These are phyloP conservation scores for Montipora foliosa DNA, from an alignment of 64 coral and sea anemone genomes.

Conservation along the genomic window DNA sequence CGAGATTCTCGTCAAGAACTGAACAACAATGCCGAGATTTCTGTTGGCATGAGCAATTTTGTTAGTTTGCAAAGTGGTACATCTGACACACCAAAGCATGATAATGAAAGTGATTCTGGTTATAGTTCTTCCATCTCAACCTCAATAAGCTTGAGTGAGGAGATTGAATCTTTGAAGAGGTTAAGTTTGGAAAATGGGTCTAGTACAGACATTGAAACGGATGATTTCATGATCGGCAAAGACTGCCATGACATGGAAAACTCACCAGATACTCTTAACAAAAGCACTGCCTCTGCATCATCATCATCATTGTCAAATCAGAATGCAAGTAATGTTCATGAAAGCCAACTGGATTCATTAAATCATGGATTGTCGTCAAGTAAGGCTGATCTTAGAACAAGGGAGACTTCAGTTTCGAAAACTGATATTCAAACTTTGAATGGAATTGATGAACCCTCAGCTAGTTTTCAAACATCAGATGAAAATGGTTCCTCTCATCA, in stretches of 20 bases:
- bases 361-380: constrained; percentile 49
- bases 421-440: neutral
- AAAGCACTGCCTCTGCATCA: neutral
- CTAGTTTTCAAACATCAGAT: constrained; percentile 13
- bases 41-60: neutral
- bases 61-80: neutral
- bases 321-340: constrained; percentile 70
- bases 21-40: constrained; percentile 12
- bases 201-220: constrained; percentile 41
- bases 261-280: constrained; percentile 29
- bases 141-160: constrained; percentile 73
- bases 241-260: neutral
- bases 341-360: constrained; percentile 73
- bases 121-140: constrained; percentile 85
- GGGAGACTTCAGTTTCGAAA: neutral
- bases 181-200: constrained; percentile 35
- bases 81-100: neutral
- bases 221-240: neutral
- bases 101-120: constrained; percentile 82
- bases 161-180: constrained; percentile 50
- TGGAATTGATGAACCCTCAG: neutral
- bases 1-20: constrained; percentile 21
- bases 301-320: neutral
- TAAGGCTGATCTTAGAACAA: neutral
- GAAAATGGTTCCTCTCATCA: neutral